Evolutionary conservation across 2,113 vertebrate genomes (phyloP), one percentile per base, ranked within the genome.

Genomic region (Microtus oregoni): DNA sequence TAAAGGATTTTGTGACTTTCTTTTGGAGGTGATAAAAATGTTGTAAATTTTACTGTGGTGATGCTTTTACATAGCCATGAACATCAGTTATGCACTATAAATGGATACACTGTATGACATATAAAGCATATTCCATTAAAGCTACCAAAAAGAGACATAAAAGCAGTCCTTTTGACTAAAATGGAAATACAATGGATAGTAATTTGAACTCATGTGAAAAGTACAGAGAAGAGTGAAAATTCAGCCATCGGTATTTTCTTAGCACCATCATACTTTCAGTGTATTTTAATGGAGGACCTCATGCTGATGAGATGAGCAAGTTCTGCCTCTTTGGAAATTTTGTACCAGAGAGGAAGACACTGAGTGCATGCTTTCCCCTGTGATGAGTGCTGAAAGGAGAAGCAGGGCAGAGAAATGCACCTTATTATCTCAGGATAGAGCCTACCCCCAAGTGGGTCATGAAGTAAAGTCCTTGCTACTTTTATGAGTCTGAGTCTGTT

Each of bases 121-220:
- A 30, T 38, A 76, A 85, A 87, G n/a, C 52, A 73, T 85, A 91
- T 70, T 7, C 47, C 10, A 65, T 93, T 95, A 91, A 79, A 73
- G 79, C 52, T 79, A 28, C 38, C 12, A 78, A 78, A 90, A 88
- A 24, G 41, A 38, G 44, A 79, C 67, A 15, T n/a, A 72, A 58
- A 88, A 35, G 17, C 12, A 87, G 32, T 67, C 52, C n/a, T 58
- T 91, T 20, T 92, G 83, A 38, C 47, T 95, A 73, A 89, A 50
- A 44, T n/a, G 28, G 89, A 92, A 85, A 47, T 44, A 52, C 3
- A 89, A 7, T 79, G 17, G 26, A 90, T 38, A 58, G 32, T 90
- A 88, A 88, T 55, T 88, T 72, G 50, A 88, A 38, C 26, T 5
- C 20, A 30, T 32, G 3, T 55, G 67, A 72, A 28, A 26, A 72